phyloP scores from a whole-genome alignment of 2,113 vertebrate genomes.

The Anser brachyrhynchus region DNA sequence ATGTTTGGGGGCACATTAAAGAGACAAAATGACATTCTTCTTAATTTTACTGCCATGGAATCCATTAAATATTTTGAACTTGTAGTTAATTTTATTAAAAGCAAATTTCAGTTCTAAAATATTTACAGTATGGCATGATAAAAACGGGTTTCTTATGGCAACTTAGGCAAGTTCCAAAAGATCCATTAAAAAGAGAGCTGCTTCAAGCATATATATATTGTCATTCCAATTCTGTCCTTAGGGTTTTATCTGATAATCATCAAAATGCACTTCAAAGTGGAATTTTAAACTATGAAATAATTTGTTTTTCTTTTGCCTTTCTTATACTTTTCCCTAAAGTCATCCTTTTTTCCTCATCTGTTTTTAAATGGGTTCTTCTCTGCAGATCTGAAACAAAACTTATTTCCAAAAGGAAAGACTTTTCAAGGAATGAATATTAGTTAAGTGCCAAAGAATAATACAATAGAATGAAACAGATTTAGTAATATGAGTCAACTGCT shows the following conservation, averaged over 20 bases:
- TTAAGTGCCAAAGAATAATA: not conserved
- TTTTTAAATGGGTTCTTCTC: slow-evolving; percentile 8
- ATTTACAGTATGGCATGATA: slow-evolving; percentile 64
- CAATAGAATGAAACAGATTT: not conserved
- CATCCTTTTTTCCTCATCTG: not conserved
- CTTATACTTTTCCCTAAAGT: slow-evolving; percentile 13
- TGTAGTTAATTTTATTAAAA: slow-evolving; percentile 69
- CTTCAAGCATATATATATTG: slow-evolving; percentile 3
- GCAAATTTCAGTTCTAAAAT: slow-evolving; percentile 67
- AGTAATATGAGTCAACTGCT: not conserved
- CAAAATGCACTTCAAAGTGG: slow-evolving; percentile 61
- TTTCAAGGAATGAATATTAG: not conserved
- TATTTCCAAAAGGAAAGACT: not conserved
- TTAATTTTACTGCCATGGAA: slow-evolving; percentile 64
- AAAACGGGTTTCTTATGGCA: slow-evolving; percentile 57
- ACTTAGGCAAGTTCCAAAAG: slow-evolving; percentile 61
- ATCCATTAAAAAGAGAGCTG: slow-evolving; percentile 45
- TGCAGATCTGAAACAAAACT: not conserved
- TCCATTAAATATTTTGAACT: slow-evolving; percentile 69
- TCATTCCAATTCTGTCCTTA: slow-evolving; percentile 61
- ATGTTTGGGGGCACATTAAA: slow-evolving; percentile 64
- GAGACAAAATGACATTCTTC: slow-evolving; percentile 65
- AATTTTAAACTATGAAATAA: slow-evolving; percentile 68
- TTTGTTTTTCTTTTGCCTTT: slow-evolving; percentile 66
- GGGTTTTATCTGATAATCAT: slow-evolving; percentile 67